Evolutionary conservation across 2,797 vertebrate species (phyloP).

Genomic region (Agapornis canus): DNA sequence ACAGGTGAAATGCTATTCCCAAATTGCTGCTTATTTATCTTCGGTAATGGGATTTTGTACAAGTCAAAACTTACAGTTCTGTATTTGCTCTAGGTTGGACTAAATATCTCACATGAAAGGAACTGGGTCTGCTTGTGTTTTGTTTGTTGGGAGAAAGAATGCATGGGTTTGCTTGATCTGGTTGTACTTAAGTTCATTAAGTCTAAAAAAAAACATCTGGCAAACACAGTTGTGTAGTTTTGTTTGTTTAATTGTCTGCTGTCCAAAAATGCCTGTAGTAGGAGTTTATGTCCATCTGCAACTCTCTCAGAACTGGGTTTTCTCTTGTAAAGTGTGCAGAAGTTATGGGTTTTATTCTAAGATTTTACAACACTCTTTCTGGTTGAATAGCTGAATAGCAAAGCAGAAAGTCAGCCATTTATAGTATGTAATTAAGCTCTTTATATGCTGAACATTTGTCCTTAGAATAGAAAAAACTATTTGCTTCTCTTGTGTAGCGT

Average conservation of each 20-base stretch:
- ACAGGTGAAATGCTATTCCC: not conserved
- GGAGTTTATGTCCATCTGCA: not conserved
- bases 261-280: not conserved
- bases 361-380: slow-evolving; percentile 56
- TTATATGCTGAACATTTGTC: slow-evolving; percentile 65
- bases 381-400: slow-evolving; percentile 61
- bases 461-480: slow-evolving; percentile 6
- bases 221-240: not conserved
- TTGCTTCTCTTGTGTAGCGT: not conserved
- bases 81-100: not conserved
- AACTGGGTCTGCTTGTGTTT: not conserved
- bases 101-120: not conserved
- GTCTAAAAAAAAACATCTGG: not conserved
- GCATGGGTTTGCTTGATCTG: not conserved
- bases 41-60: not conserved
- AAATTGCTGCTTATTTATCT: not conserved
- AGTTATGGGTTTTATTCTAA: slow-evolving; percentile 42
- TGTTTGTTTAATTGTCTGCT: slow-evolving; percentile 14
- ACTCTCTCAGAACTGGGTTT: not conserved
- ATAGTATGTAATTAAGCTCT: slow-evolving; percentile 70
- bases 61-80: not conserved
- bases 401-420: slow-evolving; percentile 66
- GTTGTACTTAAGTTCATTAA: slow-evolving; percentile 27
- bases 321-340: slow-evolving; percentile 51
- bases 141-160: not conserved